Evolutionary conservation across 2,888 invertebrate genomes (phyloP), one percentile per base, ranked within the genome.

Genomic region (Caenorhabditis sp.): DNA sequence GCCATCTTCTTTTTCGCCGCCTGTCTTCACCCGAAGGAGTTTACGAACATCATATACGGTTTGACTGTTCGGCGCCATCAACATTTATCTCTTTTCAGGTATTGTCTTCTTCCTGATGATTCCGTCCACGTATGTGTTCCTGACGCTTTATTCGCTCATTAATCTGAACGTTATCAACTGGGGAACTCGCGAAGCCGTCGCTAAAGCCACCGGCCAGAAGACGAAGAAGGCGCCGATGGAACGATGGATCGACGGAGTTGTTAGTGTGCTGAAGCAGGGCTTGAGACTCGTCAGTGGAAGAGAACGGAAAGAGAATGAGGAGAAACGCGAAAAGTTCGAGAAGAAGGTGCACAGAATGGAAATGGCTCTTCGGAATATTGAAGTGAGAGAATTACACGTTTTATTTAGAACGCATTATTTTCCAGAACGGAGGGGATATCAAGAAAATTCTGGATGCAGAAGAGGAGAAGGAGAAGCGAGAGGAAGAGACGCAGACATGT

Each of bases 101-200:
- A 72, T 92, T 27, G 84, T 96, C 41, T 96, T 96, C 89, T 94
- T 94, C 89, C 93, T 96, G 50, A 94, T 95, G 6, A 95, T 96
- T 59, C 96, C 96, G 0, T 94, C 95, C 81, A 96, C 96, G 94
- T 96, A 96, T 90, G 93, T 96, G 92, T 91, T 96, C 88, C 92
- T 96, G 61, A 93, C 95, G 81, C 93, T 96, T 65, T 96, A 95
- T 89, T 95, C 95, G 0, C 91, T 96, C 26, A 95, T 95, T 89
- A 96, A 96, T 89, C 92, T 96, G 91, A 95, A 96, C 89, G 94
- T 95, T 87, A 94, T 96, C 3, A 93, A 94, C 1, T 96, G 96
- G 96, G 96, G 96, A 5, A 96, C 96, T 0, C 91, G 96, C 74
- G 96, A 96, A 89, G 93, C 91, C 9, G 89, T 89, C 7, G 89